Conservation (phyloP, 2,888 invertebrate genomes). For the Phengaris alcon region DNA sequence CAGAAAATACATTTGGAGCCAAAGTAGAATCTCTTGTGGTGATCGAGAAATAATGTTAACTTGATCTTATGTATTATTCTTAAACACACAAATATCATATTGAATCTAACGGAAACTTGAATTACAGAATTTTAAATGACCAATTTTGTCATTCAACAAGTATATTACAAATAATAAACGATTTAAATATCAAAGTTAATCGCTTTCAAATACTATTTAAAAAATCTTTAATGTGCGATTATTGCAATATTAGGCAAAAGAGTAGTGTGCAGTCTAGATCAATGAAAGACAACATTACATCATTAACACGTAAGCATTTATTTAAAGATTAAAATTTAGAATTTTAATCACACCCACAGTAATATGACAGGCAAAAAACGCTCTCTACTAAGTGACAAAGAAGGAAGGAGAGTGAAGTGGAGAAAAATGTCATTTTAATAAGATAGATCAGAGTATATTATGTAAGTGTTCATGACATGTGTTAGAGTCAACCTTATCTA, state of each 20-base stretch:
- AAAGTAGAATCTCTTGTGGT: not conserved
- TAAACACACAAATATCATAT: not conserved
- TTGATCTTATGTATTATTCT: not conserved
- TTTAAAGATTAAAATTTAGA: too few species aligned
- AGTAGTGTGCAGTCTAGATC: not conserved
- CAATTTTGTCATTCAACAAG: not conserved
- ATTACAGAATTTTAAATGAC: not conserved
- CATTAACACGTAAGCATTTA: too few species aligned
- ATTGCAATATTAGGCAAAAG: not conserved
- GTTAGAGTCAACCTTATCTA: conserved; percentile 3
- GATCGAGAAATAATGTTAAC: not conserved
- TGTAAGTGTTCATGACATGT: not conserved
- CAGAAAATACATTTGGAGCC: too few species aligned
- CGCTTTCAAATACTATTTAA: not conserved
- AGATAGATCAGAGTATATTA: not conserved
- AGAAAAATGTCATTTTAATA: not conserved
- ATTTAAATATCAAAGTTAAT: too few species aligned
- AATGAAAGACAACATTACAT: not conserved
- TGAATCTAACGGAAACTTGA: not conserved
- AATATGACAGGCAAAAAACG: too few species aligned
- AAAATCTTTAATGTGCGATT: not conserved
- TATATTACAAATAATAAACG: not conserved
- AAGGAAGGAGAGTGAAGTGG: not conserved
- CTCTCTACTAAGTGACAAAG: too few species aligned
- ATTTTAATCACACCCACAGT: too few species aligned